Evolutionary conservation across 2,797 vertebrate species (phyloP).

Genomic region (Sus cebifrons): DNA sequence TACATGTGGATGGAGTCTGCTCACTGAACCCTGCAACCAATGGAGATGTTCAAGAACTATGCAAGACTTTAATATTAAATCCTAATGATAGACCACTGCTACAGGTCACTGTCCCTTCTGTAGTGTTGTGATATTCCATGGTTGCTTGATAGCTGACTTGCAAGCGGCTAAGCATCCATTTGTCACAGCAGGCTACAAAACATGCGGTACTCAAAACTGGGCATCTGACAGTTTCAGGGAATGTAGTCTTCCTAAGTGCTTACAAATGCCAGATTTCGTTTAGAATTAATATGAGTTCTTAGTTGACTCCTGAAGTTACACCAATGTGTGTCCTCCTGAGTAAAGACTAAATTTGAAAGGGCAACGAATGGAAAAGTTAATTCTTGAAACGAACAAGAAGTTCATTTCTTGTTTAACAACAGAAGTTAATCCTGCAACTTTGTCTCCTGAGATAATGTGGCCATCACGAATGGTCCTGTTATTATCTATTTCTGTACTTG

Average conservation of each 20-base stretch:
- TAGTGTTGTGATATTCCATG: slow-evolving; percentile 60
- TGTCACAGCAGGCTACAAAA: neutral
- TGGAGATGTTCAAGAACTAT: neutral
- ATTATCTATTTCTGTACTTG: neutral
- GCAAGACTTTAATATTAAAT: neutral
- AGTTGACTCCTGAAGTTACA: neutral
- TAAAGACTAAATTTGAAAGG: slow-evolving; percentile 2
- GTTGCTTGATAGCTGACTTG: slow-evolving; percentile 69
- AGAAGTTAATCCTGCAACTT: neutral
- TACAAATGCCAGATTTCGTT: slow-evolving; percentile 50
- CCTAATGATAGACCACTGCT: neutral
- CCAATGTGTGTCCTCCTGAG: neutral
- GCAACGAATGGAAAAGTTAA: neutral
- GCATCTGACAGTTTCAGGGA: neutral
- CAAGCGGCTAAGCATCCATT: slow-evolving; percentile 42
- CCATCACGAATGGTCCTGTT: neutral
- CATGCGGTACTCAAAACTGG: slow-evolving; percentile 8
- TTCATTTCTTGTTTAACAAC: too few relatives aligned
- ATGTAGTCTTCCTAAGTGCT: rapidly evolving
- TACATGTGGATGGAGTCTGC: neutral
- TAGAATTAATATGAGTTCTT: slow-evolving; percentile 22
- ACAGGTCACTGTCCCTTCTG: rapidly evolving
- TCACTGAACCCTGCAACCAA: neutral
- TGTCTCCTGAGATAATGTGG: neutral
- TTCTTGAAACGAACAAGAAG: neutral